A percentile compares a stretch with the other conserved stretches of the same genome.
These are phyloP conservation scores for Pteropus alecto DNA, from an alignment of 2,113 vertebrate genomes.

Conservation along the genomic window DNA sequence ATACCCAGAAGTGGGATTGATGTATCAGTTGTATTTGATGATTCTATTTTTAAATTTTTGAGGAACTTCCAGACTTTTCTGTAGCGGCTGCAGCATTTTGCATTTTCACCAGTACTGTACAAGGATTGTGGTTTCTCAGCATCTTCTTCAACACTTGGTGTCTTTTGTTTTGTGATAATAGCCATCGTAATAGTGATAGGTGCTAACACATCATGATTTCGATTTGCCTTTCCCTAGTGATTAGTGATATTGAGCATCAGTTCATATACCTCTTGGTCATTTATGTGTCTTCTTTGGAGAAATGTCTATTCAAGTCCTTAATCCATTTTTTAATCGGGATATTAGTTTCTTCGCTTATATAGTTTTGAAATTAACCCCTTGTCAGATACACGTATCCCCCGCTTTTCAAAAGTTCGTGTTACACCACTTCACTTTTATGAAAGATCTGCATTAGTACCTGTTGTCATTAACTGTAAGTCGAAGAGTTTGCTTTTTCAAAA, in stretches of 20 bases:
- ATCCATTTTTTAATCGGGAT: not conserved
- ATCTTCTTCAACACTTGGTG: not conserved
- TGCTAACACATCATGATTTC: not conserved
- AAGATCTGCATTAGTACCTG: not conserved
- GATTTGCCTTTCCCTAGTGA: not conserved
- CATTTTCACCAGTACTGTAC: not conserved
- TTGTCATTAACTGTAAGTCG: not conserved
- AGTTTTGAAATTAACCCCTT: not conserved
- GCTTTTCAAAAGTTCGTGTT: not conserved
- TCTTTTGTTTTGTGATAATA: not conserved
- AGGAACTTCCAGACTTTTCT: not conserved
- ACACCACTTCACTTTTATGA: not conserved
- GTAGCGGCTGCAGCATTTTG: not conserved
- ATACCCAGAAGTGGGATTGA: not conserved
- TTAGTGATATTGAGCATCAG: not conserved
- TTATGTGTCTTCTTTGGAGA: not conserved
- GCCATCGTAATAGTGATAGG: not conserved
- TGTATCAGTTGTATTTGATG: not conserved
- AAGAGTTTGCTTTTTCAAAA: not conserved
- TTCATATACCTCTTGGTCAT: not conserved
- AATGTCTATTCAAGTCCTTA: not conserved
- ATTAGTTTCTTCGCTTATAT: not conserved
- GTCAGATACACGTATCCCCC: not conserved
- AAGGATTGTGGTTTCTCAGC: not conserved
- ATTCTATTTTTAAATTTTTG: not conserved